Conservation (phyloP, 2,888 invertebrate genomes). For the Eledone cirrhosa region DNA sequence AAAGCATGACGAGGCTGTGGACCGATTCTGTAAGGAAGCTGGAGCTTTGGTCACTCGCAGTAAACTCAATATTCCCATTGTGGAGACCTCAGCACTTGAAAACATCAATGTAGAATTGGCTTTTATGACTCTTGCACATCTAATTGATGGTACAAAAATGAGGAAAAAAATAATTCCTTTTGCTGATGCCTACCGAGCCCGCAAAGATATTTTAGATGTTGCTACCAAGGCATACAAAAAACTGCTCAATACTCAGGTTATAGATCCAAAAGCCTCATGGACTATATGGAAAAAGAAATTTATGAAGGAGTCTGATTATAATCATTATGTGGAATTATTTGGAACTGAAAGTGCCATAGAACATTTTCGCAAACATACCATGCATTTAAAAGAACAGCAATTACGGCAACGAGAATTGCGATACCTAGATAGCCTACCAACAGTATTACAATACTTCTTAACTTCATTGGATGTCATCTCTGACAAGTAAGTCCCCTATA, state of each 20-base stretch:
- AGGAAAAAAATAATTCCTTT: slow-evolving; percentile 72
- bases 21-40: slow-evolving; percentile 77
- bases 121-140: slow-evolving; percentile 84
- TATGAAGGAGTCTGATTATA: slow-evolving; percentile 87
- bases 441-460: slow-evolving; percentile 80
- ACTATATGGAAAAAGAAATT: slow-evolving; percentile 79
- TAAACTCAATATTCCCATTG: slow-evolving; percentile 79
- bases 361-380: slow-evolving; percentile 81
- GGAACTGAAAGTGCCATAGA: slow-evolving; percentile 85
- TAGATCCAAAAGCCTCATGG: slow-evolving; percentile 79
- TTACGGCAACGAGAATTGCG: slow-evolving; percentile 78
- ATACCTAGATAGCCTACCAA: slow-evolving; percentile 81
- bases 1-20: slow-evolving; percentile 93
- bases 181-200: slow-evolving; percentile 83
- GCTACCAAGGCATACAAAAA: slow-evolving; percentile 90
- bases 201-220: slow-evolving; percentile 87
- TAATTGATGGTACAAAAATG: slow-evolving; percentile 89
- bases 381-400: slow-evolving; percentile 83
- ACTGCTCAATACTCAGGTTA: slow-evolving; percentile 82
- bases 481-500: slow-evolving; percentile 68
- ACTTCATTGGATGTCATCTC: slow-evolving; percentile 79
- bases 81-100: slow-evolving; percentile 95
- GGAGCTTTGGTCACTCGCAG: slow-evolving; percentile 87
- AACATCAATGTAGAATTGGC: slow-evolving; percentile 95
- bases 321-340: slow-evolving; percentile 84